These are phyloP conservation scores for Dynastes hyllus DNA, from an alignment of 2,888 invertebrate genomes.

Conservation along the genomic window DNA sequence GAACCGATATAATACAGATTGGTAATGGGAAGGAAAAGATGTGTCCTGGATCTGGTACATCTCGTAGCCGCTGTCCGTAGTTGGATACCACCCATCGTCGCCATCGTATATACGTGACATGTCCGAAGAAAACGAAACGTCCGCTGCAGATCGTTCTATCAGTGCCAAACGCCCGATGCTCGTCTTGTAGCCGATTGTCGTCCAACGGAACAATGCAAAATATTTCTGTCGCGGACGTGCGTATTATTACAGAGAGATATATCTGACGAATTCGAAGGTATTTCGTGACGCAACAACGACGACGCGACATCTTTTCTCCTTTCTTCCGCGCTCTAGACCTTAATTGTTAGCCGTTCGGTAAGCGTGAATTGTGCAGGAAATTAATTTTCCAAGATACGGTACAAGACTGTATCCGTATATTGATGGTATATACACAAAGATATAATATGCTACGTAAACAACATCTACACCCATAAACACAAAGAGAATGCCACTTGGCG, in stretches of 20 bases:
- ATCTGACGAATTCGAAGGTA: conserved; percentile 3
- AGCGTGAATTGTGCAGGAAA: conserved; percentile 6
- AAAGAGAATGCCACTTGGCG: too few species aligned
- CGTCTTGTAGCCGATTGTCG: conserved; percentile 39
- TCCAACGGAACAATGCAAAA: conserved; percentile 49
- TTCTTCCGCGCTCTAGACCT: neutral
- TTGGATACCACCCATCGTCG: conserved; percentile 19
- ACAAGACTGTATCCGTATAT: too few species aligned
- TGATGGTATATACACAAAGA: too few species aligned
- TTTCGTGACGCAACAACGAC: neutral
- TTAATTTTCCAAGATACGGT: conserved; percentile 7
- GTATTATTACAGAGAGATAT: conserved; percentile 44
- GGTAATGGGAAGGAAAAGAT: too few species aligned
- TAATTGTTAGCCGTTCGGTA: conserved; percentile 23
- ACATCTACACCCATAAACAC: too few species aligned
- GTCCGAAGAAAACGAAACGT: conserved; percentile 45
- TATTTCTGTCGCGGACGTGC: conserved; percentile 49
- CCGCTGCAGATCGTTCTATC: conserved; percentile 37
- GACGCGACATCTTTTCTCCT: conserved; percentile 16
- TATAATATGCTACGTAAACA: too few species aligned
- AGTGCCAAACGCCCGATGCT: neutral
- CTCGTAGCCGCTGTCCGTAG: too few species aligned
- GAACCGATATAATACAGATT: too few species aligned
- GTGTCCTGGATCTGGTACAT: too few species aligned
- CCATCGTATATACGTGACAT: conserved; percentile 24